Evolutionary conservation across 2,797 vertebrate species (phyloP), one percentile per base, ranked within the genome.

Genomic region (Myotis myotis): DNA sequence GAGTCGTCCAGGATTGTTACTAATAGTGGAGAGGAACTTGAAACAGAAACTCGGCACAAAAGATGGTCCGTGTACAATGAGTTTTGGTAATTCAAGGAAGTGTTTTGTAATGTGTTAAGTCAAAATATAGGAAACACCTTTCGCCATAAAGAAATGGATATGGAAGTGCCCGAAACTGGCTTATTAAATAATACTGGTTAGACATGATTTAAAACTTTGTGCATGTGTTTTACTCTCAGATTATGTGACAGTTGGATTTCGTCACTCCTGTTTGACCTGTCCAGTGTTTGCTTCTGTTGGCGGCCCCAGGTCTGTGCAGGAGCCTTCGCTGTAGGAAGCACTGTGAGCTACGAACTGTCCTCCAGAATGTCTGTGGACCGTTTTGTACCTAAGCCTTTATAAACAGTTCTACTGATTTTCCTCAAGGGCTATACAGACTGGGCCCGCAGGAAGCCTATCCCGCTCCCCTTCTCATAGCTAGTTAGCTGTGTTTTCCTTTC

Each of bases 11-110:
- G 25, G 62, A 44, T 78, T 62, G 8, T 10, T 22, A 17, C 70
- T 38, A 71, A 62, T 20, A 2, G 41, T 30, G 7, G 71, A 89
- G 74, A 78, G 70, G 41, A 93, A 53, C 49, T 81, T 85, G 44
- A 81, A 84, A 90, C 36, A 93, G 64, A 90, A 80, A 71, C 60
- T 91, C 13, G 11, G 55, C 36, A 10, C 49, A 28, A 62, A 87
- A n/a, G 41, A 51, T 75, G 23, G 17, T 25, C 19, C 49, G 25
- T n/a, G 38, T 20, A n/a, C 5, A 23, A 19, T 57, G 78, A 30
- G 12, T 75, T 86, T 78, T 79, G 64, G 30, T 87, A 36, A 62
- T 87, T 79, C 57, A 51, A 92, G 57, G 60, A 94, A 72, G 68
- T 89, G 19, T 81, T 76, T 93, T 23, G 2, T 71, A 71, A n/a